Conservation (phyloP, 1,140 invertebrate genomes). For the Orchesella cincta region DNA sequence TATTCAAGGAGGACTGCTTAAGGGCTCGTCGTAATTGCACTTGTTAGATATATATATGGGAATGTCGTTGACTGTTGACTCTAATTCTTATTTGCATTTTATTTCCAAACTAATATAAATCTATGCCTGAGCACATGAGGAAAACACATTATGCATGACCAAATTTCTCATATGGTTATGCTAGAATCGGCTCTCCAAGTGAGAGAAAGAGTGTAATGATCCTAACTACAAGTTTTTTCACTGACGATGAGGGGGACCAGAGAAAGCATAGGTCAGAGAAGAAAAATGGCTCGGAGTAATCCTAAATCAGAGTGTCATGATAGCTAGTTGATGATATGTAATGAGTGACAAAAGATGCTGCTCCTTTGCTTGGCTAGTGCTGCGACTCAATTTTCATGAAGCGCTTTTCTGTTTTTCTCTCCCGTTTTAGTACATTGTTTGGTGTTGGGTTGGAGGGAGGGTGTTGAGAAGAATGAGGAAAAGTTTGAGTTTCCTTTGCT, state of each 20-base stretch:
- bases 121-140: neutral
- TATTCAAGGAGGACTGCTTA: neutral
- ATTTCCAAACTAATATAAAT: neutral
- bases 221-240: neutral
- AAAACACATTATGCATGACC: constrained; percentile 20
- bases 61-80: neutral
- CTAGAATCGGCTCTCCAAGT: too few relatives aligned
- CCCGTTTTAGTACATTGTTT: neutral
- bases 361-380: constrained; percentile 20
- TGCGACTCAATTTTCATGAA: constrained; percentile 25
- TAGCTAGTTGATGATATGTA: constrained; percentile 43
- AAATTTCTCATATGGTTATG: too few relatives aligned
- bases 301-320: constrained; percentile 42
- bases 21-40: neutral
- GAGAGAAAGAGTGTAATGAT: neutral
- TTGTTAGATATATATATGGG: constrained; percentile 13
- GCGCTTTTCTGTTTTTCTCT: neutral
- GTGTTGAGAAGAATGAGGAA: constrained; percentile 10
- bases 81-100: constrained; percentile 16
- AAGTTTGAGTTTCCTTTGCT: constrained; percentile 15
- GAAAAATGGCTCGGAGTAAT: constrained; percentile 37
- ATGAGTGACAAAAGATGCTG: constrained; percentile 42
- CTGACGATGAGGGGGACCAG: neutral
- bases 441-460: neutral
- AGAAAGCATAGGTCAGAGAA: constrained; percentile 15